Percentiles rank a stretch among this genome's conserved stretches.
Conservation (phyloP, 2,888 invertebrate genomes). For the Drosophila multiciliata region DNA sequence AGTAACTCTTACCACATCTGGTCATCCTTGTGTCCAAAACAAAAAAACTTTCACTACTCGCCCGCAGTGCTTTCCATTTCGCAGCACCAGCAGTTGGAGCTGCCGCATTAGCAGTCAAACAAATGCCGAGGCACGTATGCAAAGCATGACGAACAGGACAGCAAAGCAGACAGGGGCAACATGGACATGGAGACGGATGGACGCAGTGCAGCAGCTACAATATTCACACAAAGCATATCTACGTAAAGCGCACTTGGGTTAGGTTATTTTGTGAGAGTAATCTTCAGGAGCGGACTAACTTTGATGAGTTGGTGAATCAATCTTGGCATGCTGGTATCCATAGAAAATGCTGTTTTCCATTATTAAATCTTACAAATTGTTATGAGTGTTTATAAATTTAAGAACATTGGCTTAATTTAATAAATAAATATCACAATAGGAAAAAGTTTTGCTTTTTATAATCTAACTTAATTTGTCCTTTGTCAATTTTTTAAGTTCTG, state of each 20-base stretch:
- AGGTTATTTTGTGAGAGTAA: neutral
- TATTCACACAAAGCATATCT: neutral
- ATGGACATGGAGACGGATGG: constrained; percentile 1
- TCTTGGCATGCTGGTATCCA: neutral
- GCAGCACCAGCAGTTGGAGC: constrained; percentile 32
- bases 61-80: constrained; percentile 64
- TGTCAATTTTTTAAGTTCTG: constrained; percentile 71
- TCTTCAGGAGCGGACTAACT: constrained; percentile 15
- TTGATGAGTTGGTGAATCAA: neutral
- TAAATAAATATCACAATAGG: neutral
- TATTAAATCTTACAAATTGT: neutral
- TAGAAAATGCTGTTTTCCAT: neutral
- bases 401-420: neutral
- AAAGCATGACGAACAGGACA: constrained; percentile 48
- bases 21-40: constrained; percentile 6
- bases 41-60: constrained; percentile 46
- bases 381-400: neutral
- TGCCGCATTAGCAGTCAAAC: constrained; percentile 64
- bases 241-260: constrained; percentile 1
- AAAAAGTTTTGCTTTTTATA: neutral
- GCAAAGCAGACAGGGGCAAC: constrained; percentile 8
- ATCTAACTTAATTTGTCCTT: constrained; percentile 69
- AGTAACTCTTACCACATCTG: neutral
- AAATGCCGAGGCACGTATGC: constrained; percentile 76
- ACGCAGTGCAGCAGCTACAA: constrained; percentile 17